phyloP scores from a whole-genome alignment of 1,140 invertebrate species.

The Hylyphantes graminicola region DNA sequence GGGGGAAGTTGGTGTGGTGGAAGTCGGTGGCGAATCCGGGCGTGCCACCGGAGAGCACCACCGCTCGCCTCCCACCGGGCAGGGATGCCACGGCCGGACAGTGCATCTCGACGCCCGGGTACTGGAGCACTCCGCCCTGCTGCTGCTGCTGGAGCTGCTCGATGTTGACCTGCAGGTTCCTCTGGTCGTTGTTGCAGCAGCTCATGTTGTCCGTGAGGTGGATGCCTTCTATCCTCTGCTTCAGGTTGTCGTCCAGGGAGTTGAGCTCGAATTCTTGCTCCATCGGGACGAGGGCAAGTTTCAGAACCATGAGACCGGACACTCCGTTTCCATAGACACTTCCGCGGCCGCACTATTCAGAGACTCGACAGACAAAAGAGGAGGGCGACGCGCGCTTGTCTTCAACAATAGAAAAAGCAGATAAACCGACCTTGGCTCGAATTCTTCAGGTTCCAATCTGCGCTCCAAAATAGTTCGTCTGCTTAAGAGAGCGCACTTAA shows the following conservation, averaged over 20 bases:
- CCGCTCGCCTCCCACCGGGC: conserved; percentile 27
- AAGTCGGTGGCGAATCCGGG: conserved; percentile 47
- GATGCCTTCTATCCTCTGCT: conserved; percentile 25
- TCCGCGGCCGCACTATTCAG: not conserved
- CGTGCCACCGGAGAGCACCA: conserved; percentile 12
- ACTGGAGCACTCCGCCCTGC: conserved; percentile 14
- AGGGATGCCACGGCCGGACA: conserved; percentile 29
- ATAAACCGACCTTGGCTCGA: conserved; percentile 26
- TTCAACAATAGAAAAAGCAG: conserved; percentile 17
- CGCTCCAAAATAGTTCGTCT: conserved; percentile 33
- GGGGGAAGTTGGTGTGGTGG: conserved; percentile 46
- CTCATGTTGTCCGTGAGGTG: conserved; percentile 2
- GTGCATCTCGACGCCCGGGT: conserved; percentile 36
- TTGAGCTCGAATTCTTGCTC: conserved; percentile 51
- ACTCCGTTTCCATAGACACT: conserved; percentile 17
- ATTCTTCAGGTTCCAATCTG: conserved; percentile 34
- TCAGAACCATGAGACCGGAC: conserved; percentile 53
- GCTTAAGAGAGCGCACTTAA: not conserved
- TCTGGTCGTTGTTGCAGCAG: conserved; percentile 19
- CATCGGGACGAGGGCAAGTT: conserved; percentile 24
- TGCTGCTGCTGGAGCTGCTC: conserved; percentile 45
- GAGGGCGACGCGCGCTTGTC: not conserved
- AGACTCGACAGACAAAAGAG: not conserved
- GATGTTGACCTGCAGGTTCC: not conserved
- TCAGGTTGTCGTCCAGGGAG: conserved; percentile 37